Base-by-base conservation (phyloP, 2,888 invertebrate genomes). In the Napeogenes sylphis region DNA sequence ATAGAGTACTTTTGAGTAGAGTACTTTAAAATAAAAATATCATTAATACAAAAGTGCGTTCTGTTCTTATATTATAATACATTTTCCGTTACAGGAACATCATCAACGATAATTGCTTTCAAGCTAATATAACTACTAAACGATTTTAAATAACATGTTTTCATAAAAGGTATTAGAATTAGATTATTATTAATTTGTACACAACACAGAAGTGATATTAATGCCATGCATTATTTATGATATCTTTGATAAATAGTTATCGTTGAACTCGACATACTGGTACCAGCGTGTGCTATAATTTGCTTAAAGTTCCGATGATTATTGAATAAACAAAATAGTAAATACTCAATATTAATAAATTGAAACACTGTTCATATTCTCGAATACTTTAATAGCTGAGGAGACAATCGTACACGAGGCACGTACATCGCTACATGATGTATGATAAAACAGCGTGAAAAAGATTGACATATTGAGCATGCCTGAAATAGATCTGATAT, bases 241-340 rank as follows among this genome's bases (percentile, higher is more conserved):
- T 51, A 51, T 51, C 30, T 51, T 30, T 30, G 30, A 51, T 51
- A 51, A 51, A 51, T 47, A 21, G 47, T 51, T 51, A 51, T 51
- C 30, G 51, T 8, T 51, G 51, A 51, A 51, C 51, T 51, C 30
- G 51, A 51, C 51, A 51, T 51, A 51, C 30, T 51, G 10, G 30
- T 51, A 30, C 30, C 12, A 21, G 8, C 10, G 30, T 30, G 51
- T 51, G 30, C 21, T 51, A 30, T 51, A 6, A 51, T 6, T 30
- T 51, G 30, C 21, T 51, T 51, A 51, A 30, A 51, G 51, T 30
- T 21, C 12, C 30, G 30, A 30, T 30, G 21, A 21, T 10, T 5
- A 30, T 21, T 30, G 30, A 51, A 8, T 30, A 51, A 51, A 12
- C 8, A 30, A 30, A 51, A 30, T 30, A 51, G 30, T 51, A 30